These are phyloP conservation scores for Macrostomum lignano DNA, from an alignment of 1,140 invertebrate species.

Conservation along the genomic window DNA sequence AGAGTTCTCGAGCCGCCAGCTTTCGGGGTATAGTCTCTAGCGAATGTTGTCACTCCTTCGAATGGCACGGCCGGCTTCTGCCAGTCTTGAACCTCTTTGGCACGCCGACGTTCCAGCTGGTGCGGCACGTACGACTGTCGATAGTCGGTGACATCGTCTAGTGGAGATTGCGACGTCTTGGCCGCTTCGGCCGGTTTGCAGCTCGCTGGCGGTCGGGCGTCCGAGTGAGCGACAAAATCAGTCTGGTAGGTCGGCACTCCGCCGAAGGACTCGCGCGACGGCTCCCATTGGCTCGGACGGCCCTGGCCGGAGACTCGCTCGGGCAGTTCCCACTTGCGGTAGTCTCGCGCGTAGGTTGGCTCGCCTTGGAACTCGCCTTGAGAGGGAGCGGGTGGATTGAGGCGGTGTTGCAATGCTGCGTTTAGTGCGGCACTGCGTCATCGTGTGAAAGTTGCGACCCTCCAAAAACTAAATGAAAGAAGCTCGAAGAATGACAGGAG, in stretches of 20 bases:
- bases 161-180: constrained; percentile 17
- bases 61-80: constrained; percentile 10
- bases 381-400: too few relatives aligned
- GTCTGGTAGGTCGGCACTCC: constrained; percentile 18
- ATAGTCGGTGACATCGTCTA: constrained; percentile 22
- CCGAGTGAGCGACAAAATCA: constrained; percentile 16
- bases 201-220: constrained; percentile 12
- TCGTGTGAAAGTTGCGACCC: too few relatives aligned
- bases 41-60: constrained; percentile 22
- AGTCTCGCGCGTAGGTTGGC: constrained; percentile 27
- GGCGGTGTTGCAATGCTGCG: too few relatives aligned
- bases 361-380: constrained; percentile 27
- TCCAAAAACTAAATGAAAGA: too few relatives aligned
- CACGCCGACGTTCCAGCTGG: constrained; percentile 11
- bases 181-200: constrained; percentile 16
- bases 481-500: too few relatives aligned
- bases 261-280: constrained; percentile 16
- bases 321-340: constrained; percentile 18
- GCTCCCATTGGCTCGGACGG: constrained; percentile 13
- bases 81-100: constrained; percentile 13
- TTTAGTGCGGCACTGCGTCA: too few relatives aligned
- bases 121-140: constrained; percentile 19
- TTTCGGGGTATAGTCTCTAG: constrained; percentile 18
- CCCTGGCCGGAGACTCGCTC: constrained; percentile 8
- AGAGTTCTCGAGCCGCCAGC: constrained; percentile 10